Base-by-base conservation (phyloP, 92 coral and sea anemone genomes). In the Virgularia gustaviana region DNA sequence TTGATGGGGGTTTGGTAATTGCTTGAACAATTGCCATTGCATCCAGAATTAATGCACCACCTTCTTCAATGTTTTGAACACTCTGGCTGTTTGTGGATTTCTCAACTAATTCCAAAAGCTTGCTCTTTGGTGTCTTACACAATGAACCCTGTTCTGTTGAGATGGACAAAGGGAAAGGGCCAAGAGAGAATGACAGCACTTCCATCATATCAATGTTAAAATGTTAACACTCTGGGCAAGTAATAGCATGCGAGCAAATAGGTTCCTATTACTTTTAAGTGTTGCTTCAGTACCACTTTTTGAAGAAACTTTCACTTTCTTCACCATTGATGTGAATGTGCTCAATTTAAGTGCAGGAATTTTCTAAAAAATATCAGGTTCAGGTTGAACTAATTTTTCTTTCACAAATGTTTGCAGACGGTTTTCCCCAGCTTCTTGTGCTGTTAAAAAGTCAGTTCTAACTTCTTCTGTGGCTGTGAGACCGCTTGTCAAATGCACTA, bases 361-460 rank as follows among this genome's bases (percentile, higher is more conserved):
- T n/a, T 22, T n/a, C 24, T 22, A 51, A 51, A 51, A 51, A n/a
- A 51, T 51, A 51, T 51, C 57, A 6, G 57, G 57, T 28, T 51
- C 57, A 6, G 6, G 18, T 16, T 16, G 23, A 16, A 51, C 23
- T n/a, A 51, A 51, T n/a, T 28, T 51, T 22, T 6, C 18, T 51
- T n/a, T 51, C 24, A 51, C 23, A 51, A 51, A 51, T 16, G 57
- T 28, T 16, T 20, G n/a, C 12, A 49, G 22, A 19, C 78, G 78
- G 65, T 85, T 75, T 34, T 65, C 56, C 15, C 89, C 89, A 35
- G 56, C 76, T 32, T 80, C 70, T 18, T 75, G 36, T 35, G 79
- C 79, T 63, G 25, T 70, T 22, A 65, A 72, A 2, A 83, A 80
- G 39, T 83, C 88, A 30, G 74, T 18, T 58, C 38, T 63, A 15